Percentiles rank a stretch among this genome's conserved stretches.
These are phyloP conservation scores for Cirrhinus molitorella DNA, from an alignment of 2,797 vertebrate genomes.

Conservation along the genomic window DNA sequence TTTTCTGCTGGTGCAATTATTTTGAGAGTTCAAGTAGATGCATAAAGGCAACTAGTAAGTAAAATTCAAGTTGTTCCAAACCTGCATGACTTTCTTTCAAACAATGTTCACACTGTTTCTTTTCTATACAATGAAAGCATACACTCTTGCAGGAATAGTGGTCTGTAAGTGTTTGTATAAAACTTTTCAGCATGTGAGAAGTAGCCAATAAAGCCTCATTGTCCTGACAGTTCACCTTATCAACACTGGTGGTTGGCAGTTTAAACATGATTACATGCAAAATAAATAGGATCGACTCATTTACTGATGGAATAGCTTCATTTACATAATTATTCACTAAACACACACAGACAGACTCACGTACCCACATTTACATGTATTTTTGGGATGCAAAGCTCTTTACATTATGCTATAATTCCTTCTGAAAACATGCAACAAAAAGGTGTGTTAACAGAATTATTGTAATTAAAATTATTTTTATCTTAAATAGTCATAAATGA, in stretches of 20 bases:
- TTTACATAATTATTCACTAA: conserved; percentile 5
- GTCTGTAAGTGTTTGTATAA: not conserved
- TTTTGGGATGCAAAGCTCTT: not conserved
- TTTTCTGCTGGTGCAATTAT: conserved; percentile 8
- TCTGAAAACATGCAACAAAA: not conserved
- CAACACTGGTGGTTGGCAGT: not conserved
- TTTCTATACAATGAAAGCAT: not conserved
- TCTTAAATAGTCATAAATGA: not conserved
- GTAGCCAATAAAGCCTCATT: not conserved
- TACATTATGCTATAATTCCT: not conserved
- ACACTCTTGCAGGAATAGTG: not conserved
- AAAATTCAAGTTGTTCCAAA: not conserved
- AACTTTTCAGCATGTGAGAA: not conserved
- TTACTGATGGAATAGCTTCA: conserved; percentile 30
- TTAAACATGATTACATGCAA: conserved; percentile 15
- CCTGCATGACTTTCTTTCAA: not conserved
- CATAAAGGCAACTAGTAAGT: not conserved
- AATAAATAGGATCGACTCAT: not conserved
- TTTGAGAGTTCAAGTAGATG: not conserved
- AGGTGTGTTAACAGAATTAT: too few species aligned
- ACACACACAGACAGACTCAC: conserved; percentile 5
- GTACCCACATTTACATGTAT: conserved; percentile 17
- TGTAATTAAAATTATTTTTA: not conserved
- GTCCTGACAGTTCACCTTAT: conserved; percentile 21
- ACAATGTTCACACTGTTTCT: not conserved